Percentiles rank a stretch among this genome's conserved stretches.
Conservation (phyloP, 1,140 invertebrate genomes). For the Atta cephalotes region DNA sequence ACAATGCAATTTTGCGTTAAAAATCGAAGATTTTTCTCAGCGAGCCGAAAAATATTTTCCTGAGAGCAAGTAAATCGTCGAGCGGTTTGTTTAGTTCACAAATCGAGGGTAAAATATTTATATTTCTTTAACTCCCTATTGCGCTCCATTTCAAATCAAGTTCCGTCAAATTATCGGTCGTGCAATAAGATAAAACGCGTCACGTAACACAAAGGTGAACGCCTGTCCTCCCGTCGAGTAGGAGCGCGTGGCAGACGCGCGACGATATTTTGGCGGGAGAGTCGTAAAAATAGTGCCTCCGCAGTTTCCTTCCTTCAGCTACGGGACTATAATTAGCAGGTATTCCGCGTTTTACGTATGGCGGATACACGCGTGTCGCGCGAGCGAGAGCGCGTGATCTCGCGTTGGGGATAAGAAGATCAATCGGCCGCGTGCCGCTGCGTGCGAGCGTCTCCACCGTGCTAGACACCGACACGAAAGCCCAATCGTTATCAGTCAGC, state of each 20-base stretch:
- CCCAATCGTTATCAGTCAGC: slow-evolving; percentile 56
- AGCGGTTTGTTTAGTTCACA: too few relatives aligned
- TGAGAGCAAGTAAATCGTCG: neutral
- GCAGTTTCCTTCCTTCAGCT: slow-evolving; percentile 81
- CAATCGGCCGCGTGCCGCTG: slow-evolving; percentile 47
- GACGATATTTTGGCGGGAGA: slow-evolving; percentile 79
- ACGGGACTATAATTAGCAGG: slow-evolving; percentile 81
- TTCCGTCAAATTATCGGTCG: slow-evolving; percentile 1
- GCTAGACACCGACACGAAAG: slow-evolving; percentile 11
- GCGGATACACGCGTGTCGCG: slow-evolving; percentile 76
- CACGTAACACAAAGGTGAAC: slow-evolving; percentile 65
- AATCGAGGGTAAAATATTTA: neutral
- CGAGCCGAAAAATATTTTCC: neutral
- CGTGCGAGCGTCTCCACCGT: slow-evolving; percentile 26
- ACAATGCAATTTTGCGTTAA: neutral
- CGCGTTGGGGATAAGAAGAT: slow-evolving; percentile 54
- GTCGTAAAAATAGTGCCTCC: slow-evolving; percentile 81
- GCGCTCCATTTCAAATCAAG: neutral
- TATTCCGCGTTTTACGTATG: slow-evolving; percentile 79
- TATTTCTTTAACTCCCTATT: neutral
- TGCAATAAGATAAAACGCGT: slow-evolving; percentile 49
- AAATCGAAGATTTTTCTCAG: neutral
- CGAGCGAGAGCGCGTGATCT: slow-evolving; percentile 65
- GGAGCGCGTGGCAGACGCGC: slow-evolving; percentile 74
- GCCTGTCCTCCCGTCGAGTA: slow-evolving; percentile 65